Evolutionary conservation across 2,888 invertebrate species (phyloP).

Genomic region (Drosophila anomalata): DNA sequence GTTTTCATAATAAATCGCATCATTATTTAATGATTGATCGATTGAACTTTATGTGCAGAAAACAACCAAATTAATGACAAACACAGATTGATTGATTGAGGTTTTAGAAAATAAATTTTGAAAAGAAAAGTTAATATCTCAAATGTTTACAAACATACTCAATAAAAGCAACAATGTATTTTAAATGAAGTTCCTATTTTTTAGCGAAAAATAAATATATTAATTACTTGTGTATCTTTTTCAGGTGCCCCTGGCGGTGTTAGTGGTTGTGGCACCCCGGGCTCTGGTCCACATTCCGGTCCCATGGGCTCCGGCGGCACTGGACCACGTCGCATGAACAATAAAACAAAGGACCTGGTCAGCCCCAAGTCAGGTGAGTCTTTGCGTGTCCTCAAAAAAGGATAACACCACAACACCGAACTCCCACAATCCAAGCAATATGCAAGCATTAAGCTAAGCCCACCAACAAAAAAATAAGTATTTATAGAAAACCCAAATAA

Average conservation of each 20-base stretch:
- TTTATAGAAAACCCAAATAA: constrained; percentile 6
- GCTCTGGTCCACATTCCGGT: constrained; percentile 83
- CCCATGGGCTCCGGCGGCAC: constrained; percentile 84
- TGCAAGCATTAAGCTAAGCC: constrained; percentile 35
- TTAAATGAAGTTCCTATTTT: too few relatives aligned
- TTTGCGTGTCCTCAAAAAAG: constrained; percentile 23
- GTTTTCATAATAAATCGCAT: neutral
- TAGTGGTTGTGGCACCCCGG: constrained; percentile 83
- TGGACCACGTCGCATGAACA: constrained; percentile 84
- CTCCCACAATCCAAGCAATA: constrained; percentile 28
- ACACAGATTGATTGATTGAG: neutral
- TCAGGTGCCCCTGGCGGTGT: constrained; percentile 82
- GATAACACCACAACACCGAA: constrained; percentile 7
- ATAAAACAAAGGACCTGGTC: constrained; percentile 84
- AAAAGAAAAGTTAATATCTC: neutral
- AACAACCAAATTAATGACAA: neutral
- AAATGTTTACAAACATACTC: neutral
- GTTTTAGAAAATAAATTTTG: neutral
- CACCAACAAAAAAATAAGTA: constrained; percentile 19
- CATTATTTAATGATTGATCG: constrained; percentile 1
- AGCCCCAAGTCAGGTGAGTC: constrained; percentile 84
- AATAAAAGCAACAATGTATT: neutral
- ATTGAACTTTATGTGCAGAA: neutral
- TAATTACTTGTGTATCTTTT: neutral
- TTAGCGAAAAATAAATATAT: neutral